Percentiles rank a stretch among this genome's conserved stretches.
These are phyloP conservation scores for Diadromus collaris DNA, from an alignment of 2,888 invertebrate genomes.

Conservation along the genomic window DNA sequence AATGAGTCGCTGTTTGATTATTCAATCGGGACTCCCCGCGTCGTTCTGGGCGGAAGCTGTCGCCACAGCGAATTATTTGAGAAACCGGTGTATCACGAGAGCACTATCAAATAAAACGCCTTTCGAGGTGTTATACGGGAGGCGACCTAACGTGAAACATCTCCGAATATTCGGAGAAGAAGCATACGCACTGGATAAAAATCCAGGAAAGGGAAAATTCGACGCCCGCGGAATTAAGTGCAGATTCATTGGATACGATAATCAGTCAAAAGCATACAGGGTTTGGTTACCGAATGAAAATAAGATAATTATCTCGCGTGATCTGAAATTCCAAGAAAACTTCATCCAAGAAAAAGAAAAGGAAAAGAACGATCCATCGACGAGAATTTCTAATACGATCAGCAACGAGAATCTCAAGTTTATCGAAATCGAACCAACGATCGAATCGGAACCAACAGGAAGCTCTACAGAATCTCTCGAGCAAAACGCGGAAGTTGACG, in stretches of 20 bases:
- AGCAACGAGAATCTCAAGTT: too few species aligned
- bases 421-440: background rate
- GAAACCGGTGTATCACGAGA: constrained; percentile 31
- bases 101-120: constrained; percentile 7
- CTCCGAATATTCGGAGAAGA: constrained; percentile 19
- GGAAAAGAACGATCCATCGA: too few species aligned
- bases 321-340: constrained; percentile 8
- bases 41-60: constrained; percentile 47
- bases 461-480: background rate
- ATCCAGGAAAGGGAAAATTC: constrained; percentile 40
- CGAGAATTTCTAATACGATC: background rate
- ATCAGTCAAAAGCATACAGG: constrained; percentile 34
- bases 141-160: constrained; percentile 11
- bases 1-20: constrained; percentile 37
- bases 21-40: constrained; percentile 7
- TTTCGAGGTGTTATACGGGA: background rate
- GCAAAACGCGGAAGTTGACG: background rate
- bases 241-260: constrained; percentile 32
- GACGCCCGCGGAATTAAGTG: constrained; percentile 30
- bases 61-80: constrained; percentile 20
- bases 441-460: background rate
- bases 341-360: too few species aligned
- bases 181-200: constrained; percentile 25
- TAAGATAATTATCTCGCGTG: constrained; percentile 28
- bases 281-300: constrained; percentile 21